Percentiles rank a stretch among this genome's conserved stretches.
Conservation (phyloP, 2,888 invertebrate species). For the Lasioglossum leucozonium region DNA sequence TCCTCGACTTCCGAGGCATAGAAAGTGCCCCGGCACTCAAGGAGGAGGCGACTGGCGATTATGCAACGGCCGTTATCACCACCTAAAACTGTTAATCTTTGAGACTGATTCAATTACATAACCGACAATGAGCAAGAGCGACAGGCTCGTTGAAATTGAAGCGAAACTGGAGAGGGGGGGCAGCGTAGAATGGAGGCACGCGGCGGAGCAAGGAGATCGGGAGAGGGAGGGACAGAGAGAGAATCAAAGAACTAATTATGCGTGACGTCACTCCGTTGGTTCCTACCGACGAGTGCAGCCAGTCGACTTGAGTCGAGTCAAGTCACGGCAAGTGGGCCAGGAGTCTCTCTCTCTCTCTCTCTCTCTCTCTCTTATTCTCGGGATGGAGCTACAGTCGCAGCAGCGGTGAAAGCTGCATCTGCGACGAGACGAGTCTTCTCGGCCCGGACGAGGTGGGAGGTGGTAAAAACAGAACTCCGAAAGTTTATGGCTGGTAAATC, state of each 20-base stretch:
- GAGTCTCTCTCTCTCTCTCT: constrained; percentile 35
- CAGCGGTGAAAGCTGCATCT: constrained; percentile 54
- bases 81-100: constrained; percentile 51
- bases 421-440: constrained; percentile 42
- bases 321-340: constrained; percentile 73
- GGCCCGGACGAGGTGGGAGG: constrained; percentile 45
- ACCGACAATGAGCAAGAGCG: constrained; percentile 35
- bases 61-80: constrained; percentile 46
- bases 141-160: constrained; percentile 41
- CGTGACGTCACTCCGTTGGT: constrained; percentile 80
- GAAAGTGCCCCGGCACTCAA: neutral
- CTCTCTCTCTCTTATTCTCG: neutral
- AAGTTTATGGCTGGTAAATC: constrained; percentile 71
- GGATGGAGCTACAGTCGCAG: neutral
- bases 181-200: neutral
- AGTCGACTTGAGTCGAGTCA: constrained; percentile 67
- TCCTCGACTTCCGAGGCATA: neutral
- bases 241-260: constrained; percentile 81
- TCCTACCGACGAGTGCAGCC: constrained; percentile 71
- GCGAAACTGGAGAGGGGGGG: neutral
- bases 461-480: constrained; percentile 60
- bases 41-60: constrained; percentile 14
- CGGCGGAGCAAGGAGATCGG: neutral
- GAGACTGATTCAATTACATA: constrained; percentile 56
- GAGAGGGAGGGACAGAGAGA: constrained; percentile 50